These are phyloP conservation scores for Portunus trituberculatus DNA, from an alignment of 1,140 invertebrate species.

Conservation along the genomic window DNA sequence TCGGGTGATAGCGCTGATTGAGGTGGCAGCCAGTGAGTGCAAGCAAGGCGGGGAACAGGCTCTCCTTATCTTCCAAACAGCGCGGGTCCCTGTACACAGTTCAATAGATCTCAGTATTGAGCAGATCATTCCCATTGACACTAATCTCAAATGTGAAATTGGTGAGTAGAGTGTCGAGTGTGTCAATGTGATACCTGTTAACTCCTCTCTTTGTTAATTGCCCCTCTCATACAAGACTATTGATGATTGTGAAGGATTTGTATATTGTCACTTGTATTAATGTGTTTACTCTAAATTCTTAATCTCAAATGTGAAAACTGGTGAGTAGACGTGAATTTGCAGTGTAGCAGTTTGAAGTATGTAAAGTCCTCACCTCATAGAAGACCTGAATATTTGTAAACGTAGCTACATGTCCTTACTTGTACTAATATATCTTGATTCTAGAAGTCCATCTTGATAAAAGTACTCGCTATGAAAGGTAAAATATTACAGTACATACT, in stretches of 20 bases:
- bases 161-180: constrained; percentile 43
- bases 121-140: constrained; percentile 68
- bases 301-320: too few species aligned
- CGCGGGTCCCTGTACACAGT: constrained; percentile 67
- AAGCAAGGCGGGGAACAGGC: constrained; percentile 69
- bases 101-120: constrained; percentile 72
- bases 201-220: neutral
- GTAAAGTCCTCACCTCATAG: too few species aligned
- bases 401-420: too few species aligned
- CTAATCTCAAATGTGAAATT: constrained; percentile 72
- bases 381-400: too few species aligned
- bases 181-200: neutral
- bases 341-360: too few species aligned
- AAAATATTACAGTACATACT: too few species aligned
- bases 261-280: neutral
- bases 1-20: constrained; percentile 63
- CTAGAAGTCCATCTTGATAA: too few species aligned
- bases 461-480: too few species aligned
- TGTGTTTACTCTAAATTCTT: neutral
- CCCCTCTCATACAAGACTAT: neutral
- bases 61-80: constrained; percentile 71
- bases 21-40: constrained; percentile 24
- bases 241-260: neutral
- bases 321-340: too few species aligned
- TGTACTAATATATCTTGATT: too few species aligned